Evolutionary conservation across 2,113 vertebrate genomes (phyloP), one percentile per base, ranked within the genome.

Genomic region (Pseudorhombus dupliciocellatus): DNA sequence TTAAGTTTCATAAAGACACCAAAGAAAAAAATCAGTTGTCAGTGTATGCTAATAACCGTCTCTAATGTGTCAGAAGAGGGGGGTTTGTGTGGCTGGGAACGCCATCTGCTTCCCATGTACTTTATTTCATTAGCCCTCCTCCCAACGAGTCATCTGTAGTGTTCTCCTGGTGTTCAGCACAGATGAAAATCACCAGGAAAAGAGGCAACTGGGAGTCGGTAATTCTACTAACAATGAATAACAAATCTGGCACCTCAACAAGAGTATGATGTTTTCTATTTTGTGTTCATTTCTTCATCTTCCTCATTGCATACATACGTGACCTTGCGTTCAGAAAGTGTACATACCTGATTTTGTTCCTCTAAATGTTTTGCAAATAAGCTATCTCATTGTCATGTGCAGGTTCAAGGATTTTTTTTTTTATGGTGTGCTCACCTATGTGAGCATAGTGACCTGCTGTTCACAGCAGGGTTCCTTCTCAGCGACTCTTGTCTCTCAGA

Each of bases 81-180:
- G 81, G 81, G 65, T 91, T 88, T 88, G 87, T 91, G 81, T 87
- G 91, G 92, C 92, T 88, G 89, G 92, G 85, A 90, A 93, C 89
- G 79, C 88, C 83, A 90, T 90, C 89, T 90, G 91, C 90, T 83
- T 84, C 82, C 82, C 88, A 93, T 86, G 81, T 84, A 79, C 75
- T 90, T 87, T 85, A 87, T 84, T 87, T 92, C 88, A 92, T 91
- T 92, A 92, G 80, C 79, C 80, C 64, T 67, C 73, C 75, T 53
- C 73, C 73, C 75, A 30, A 68, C 6, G 40, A 79, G 76, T 79
- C 56, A 84, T 85, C 75, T 84, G 53, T 63, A 52, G 73, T 21
- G 34, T 75, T 87, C 70, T 72, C 77, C 71, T 68, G 59, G 60
- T 68, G 74, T 75, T 90, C 37, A 37, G 31, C 61, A 26, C 72